Evolutionary conservation across 1,140 invertebrate species (phyloP).

Genomic region (Pinna nobilis): DNA sequence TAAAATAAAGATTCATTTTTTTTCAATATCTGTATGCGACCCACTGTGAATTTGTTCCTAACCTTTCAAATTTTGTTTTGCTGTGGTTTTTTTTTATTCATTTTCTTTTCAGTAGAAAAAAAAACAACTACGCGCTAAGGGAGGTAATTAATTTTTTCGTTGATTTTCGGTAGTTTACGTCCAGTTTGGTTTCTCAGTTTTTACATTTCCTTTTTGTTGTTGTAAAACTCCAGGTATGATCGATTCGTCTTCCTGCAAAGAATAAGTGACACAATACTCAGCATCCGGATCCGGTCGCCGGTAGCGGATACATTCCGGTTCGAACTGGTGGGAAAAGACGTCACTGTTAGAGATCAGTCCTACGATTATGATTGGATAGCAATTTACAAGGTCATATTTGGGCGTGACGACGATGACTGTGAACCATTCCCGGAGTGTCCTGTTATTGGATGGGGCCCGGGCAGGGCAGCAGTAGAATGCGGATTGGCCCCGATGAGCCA

Average conservation of each 20-base stretch:
- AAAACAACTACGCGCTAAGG: no score
- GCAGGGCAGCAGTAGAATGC: conserved; percentile 39
- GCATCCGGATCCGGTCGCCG: conserved; percentile 50
- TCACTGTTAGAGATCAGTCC: conserved; percentile 34
- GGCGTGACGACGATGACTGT: conserved; percentile 43
- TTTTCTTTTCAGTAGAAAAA: no score
- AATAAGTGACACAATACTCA: conserved; percentile 41
- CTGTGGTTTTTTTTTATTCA: no score
- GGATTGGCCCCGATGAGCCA: conserved; percentile 59
- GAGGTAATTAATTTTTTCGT: no score
- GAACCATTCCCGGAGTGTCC: conserved; percentile 60
- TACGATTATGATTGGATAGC: conserved; percentile 67
- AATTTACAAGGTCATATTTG: conserved; percentile 59
- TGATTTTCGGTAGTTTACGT: no score
- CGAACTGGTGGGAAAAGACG: conserved; percentile 63
- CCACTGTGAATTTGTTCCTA: no score
- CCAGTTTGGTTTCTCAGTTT: not conserved
- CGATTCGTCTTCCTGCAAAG: conserved; percentile 61
- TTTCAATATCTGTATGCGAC: no score
- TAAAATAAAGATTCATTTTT: no score
- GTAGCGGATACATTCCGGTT: conserved; percentile 50
- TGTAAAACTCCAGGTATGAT: conserved; percentile 55
- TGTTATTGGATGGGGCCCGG: conserved; percentile 61
- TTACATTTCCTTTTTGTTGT: not conserved
- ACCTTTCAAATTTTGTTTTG: not conserved